Base-by-base conservation (phyloP, 53 echinoderm and acorn worm genomes). In the Temnopleurus reevesii region DNA sequence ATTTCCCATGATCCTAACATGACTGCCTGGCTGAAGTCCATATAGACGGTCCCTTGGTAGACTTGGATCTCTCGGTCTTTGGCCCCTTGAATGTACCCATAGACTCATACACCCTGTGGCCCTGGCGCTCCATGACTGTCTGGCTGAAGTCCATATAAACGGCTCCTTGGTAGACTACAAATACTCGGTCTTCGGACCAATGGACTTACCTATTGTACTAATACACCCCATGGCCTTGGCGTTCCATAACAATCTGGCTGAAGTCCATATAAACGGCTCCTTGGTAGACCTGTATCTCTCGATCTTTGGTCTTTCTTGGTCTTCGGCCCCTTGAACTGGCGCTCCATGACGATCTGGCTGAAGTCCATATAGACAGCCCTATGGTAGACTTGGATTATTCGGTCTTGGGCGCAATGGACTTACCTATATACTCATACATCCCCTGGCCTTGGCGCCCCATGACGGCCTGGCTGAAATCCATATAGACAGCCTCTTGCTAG, bases 301-400 rank as follows among this genome's bases (percentile, higher is more conserved):
- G 86, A 21, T 79, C 79, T 41, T 71, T 19, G 21, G 3, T n/a
- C n/a, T n/a, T n/a, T n/a, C n/a, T n/a, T n/a, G n/a, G n/a, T n/a
- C n/a, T n/a, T n/a, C n/a, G n/a, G n/a, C n/a, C 7, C n/a, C n/a
- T n/a, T n/a, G 18, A 47, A 55, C 31, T 91, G 86, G 53, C 76
- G 53, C 55, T 90, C 63, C 77, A 96, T 53, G 15, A 84, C 33
- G 13, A 81, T 90, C 77, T 55, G 33, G 19, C 92, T 87, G 81
- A 96, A 96, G 56, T 96, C 94, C 96, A 96, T 96, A 91, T 83
- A 94, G 30, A 96, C 96, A 55, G 94, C 86, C 19, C 96, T 94
- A 31, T 49, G 15, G 15, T 9, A 12, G 49, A 94, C 81, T 94
- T 95, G 86, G n/a, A 65, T 9, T 49, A 49, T 49, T 49, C 9